Percentiles rank a stretch among this genome's conserved stretches.
Evolutionary conservation across 2,113 vertebrate genomes (phyloP).

Genomic region (Tetrao urogallus): DNA sequence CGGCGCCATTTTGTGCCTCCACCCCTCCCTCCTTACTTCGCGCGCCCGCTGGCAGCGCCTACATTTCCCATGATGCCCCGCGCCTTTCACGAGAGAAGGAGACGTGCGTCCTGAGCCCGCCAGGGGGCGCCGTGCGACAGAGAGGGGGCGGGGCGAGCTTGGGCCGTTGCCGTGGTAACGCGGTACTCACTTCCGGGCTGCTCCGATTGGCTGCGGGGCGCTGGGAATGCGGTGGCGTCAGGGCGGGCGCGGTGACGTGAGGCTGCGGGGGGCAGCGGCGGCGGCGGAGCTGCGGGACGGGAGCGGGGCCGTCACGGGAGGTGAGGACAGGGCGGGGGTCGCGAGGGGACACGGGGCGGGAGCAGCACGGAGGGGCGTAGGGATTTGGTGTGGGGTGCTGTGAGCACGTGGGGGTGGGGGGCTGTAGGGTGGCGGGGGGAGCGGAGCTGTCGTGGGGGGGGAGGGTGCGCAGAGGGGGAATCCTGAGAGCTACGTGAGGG

Average conservation of each 20-base stretch:
- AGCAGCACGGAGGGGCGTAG: too few relatives aligned
- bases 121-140: not conserved
- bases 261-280: too few relatives aligned
- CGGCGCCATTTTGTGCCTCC: not conserved
- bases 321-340: too few relatives aligned
- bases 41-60: not conserved
- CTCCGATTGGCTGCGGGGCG: not conserved
- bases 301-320: too few relatives aligned
- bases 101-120: accelerated
- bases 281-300: too few relatives aligned
- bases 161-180: constrained; percentile 2
- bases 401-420: too few relatives aligned
- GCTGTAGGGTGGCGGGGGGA: too few relatives aligned
- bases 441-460: too few relatives aligned
- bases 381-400: too few relatives aligned
- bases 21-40: not conserved
- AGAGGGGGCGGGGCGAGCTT: not conserved
- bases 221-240: not conserved
- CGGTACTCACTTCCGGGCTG: not conserved
- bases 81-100: not conserved
- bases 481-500: too few relatives aligned
- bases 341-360: too few relatives aligned
- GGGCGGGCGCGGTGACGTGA: not conserved
- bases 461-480: too few relatives aligned
- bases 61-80: not conserved